Conservation (phyloP, 2,888 invertebrate species). For the Shargacucullia verbasci region DNA sequence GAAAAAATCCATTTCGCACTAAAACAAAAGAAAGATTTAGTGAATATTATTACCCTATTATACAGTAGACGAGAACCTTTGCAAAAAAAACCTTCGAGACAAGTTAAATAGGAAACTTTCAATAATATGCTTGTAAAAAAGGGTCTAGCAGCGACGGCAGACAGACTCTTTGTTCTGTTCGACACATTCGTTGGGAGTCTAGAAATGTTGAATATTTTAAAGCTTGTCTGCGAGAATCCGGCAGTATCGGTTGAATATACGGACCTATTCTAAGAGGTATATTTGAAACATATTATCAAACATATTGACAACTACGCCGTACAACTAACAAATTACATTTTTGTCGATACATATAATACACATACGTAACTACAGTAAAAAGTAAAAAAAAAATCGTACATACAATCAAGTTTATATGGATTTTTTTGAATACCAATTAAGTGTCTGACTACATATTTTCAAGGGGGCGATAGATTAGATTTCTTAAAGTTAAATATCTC, state of each 20-base stretch:
- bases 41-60: slow-evolving; percentile 36
- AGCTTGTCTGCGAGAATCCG: slow-evolving; percentile 12
- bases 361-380: no score
- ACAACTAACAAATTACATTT: no score
- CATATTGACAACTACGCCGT: no score
- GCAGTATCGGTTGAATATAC: neutral
- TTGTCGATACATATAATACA: no score
- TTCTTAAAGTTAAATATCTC: no score
- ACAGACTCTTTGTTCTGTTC: slow-evolving; percentile 42
- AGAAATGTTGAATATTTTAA: slow-evolving; percentile 36
- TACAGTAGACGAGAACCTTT: slow-evolving; percentile 38
- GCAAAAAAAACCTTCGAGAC: slow-evolving; percentile 36
- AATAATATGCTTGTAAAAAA: slow-evolving; percentile 48
- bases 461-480: no score
- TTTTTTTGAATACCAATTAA: no score
- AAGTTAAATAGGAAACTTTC: slow-evolving; percentile 25
- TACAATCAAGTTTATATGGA: no score
- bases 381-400: no score
- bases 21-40: slow-evolving; percentile 55
- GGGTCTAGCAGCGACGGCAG: slow-evolving; percentile 26
- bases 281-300: no score
- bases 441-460: no score
- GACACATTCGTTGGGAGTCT: slow-evolving; percentile 26
- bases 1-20: slow-evolving; percentile 69
- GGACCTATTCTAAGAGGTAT: no score